Evolutionary conservation across 2,113 vertebrate species (phyloP).

Genomic region (Scomber scombrus): DNA sequence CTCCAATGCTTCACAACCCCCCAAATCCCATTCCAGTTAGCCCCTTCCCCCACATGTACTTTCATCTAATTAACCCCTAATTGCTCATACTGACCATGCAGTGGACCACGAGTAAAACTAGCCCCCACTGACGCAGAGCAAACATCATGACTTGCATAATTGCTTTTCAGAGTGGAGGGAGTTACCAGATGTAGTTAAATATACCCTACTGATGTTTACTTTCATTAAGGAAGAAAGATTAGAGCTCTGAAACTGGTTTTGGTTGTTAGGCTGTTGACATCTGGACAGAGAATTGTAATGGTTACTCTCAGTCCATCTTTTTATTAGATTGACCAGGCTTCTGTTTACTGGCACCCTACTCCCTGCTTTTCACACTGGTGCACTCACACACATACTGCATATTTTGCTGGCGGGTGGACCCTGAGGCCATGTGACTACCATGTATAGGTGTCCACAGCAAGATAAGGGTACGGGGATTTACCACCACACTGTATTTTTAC

Average conservation of each 20-base stretch:
- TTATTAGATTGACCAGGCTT: slow-evolving; percentile 32
- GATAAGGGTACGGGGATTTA: slow-evolving; percentile 2
- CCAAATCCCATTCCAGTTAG: slow-evolving; percentile 72
- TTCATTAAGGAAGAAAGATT: background rate
- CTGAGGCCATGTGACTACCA: slow-evolving; percentile 4
- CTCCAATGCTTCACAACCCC: slow-evolving; percentile 73
- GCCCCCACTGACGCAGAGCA: slow-evolving; percentile 24
- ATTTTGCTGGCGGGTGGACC: background rate
- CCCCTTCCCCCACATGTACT: slow-evolving; percentile 79
- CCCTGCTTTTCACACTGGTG: background rate
- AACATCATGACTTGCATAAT: slow-evolving; percentile 36
- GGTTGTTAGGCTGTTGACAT: slow-evolving; percentile 28
- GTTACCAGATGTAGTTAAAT: background rate
- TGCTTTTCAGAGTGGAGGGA: background rate
- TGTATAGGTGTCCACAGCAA: background rate
- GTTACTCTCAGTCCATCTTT: slow-evolving; percentile 28
- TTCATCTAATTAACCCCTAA: slow-evolving; percentile 84
- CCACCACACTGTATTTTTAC: slow-evolving; percentile 1
- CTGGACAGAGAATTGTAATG: background rate
- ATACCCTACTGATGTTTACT: background rate
- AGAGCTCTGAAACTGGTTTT: background rate
- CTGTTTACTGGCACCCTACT: slow-evolving; percentile 28
- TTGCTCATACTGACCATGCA: slow-evolving; percentile 79
- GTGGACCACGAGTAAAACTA: slow-evolving; percentile 43
- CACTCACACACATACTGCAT: background rate